Percentiles rank a stretch among this genome's conserved stretches.
phyloP scores from a whole-genome alignment of 2,888 invertebrate genomes.

The Nomada fabriciana region DNA sequence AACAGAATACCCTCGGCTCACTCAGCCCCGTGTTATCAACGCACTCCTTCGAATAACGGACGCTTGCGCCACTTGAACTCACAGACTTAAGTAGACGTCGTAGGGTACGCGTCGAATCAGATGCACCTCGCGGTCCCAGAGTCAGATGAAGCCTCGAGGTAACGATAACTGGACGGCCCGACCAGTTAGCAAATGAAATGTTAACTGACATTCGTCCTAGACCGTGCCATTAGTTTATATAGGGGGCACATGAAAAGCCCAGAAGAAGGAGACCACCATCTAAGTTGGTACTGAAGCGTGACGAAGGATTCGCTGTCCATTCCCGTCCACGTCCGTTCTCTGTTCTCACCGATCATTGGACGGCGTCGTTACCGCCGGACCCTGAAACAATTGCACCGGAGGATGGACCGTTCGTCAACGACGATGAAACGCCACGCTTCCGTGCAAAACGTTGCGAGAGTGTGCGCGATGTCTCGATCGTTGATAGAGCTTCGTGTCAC shows the following conservation, averaged over 20 bases:
- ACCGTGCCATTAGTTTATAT: conserved; percentile 80
- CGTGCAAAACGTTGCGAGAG: conserved; percentile 10
- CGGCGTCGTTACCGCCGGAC: conserved; percentile 32
- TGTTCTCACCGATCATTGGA: conserved; percentile 69
- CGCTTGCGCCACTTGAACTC: no score
- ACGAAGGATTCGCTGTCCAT: conserved; percentile 78
- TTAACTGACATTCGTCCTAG: conserved; percentile 77
- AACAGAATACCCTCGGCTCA: no score
- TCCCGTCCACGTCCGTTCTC: conserved; percentile 67
- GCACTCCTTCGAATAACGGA: no score
- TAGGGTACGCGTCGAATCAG: no score
- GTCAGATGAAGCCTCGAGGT: background rate
- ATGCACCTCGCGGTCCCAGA: background rate
- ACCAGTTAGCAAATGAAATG: conserved; percentile 69
- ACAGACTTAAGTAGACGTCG: no score
- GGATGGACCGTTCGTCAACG: conserved; percentile 19
- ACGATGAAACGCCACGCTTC: conserved; percentile 21
- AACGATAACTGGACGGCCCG: background rate
- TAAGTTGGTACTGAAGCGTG: conserved; percentile 82
- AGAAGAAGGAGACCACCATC: conserved; percentile 79
- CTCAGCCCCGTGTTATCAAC: no score
- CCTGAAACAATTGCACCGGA: conserved; percentile 11
- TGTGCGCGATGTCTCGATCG: conserved; percentile 32
- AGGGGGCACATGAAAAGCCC: conserved; percentile 61
- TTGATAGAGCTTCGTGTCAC: conserved; percentile 70